Evolutionary conservation across 2,113 vertebrate genomes (phyloP), one percentile per base, ranked within the genome.

Genomic region (Paralichthys olivaceus): DNA sequence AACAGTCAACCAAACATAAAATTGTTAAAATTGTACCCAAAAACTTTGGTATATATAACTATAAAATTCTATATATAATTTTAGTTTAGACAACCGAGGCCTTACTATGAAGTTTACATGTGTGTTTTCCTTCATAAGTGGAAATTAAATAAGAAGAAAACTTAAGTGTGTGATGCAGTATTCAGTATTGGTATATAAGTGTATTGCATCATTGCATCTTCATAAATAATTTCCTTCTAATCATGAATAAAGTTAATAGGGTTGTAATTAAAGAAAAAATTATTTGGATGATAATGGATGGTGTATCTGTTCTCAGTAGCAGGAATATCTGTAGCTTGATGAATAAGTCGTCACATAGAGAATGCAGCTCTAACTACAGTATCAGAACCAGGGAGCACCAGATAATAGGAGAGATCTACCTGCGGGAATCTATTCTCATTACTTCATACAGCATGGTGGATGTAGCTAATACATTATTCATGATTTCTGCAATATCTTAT

Each of bases 391-490:
- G 28, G 37, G 19, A 76, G 76, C 77, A 63, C 58, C 72, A 68
- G 80, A 83, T 84, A 75, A 84, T 83, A 81, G 80, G 66, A 2
- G 22, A 37, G 63, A 81, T 69, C 80, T 70, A 92, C 84, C 88
- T 81, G 77, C 64, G 45, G 80, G 84, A 83, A 85, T 89, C 72
- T 79, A 64, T 86, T 86, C 88, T 87, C 85, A 91, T 91, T 86
- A 85, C 76, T 85, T 75, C 3, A 79, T 83, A 82, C 64, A 64
- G 69, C 75, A 54, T 8, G 57, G 43, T 61, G 62, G 65, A 82
- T 5, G 19, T 40, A 34, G 5, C 19, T 9, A 77, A 88, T 92
- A 20, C 83, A 91, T 92, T 88, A 92, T 91, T 92, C 87, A 92
- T 87, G 66, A 43, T 29, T 37, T 79, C 75, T 57, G 77, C 82